Base-by-base conservation (phyloP, 2,888 invertebrate genomes). In the Leptothorax acervorum region DNA sequence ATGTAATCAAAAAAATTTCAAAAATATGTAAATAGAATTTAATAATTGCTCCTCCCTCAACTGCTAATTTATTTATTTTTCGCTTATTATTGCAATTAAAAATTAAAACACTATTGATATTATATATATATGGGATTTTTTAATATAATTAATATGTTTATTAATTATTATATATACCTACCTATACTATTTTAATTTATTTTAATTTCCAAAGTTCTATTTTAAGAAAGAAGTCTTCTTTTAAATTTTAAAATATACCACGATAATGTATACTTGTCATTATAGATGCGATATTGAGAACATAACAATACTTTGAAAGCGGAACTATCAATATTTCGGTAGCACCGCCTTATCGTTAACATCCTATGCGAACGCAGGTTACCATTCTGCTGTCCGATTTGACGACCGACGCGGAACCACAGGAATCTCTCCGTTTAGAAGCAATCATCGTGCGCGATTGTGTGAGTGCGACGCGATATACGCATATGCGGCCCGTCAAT, bases 331-430 rank as follows among this genome's bases (percentile, higher is more conserved):
- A 73, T 73, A 57, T 57, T 45, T 42, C 60, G 60, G 60, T 57
- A 73, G 12, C 39, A 42, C 15, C 39, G 23, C 31, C 63, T 35
- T 68, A 68, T 78, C 55, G 31, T 53, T 55, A 68, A 68, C 15
- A 55, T 78, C 5, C 55, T 55, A 78, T n/a, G 39, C 48, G 75
- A 35, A 75, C 48, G 35, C 31, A 68, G 31, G 42, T 55, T 55
- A 66, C 68, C 55, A 45, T n/a, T 78, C 66, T 12, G 76, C 28
- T 48, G 76, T 53, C 68, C 78, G 78, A 78, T 78, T 68, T 78
- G 68, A 78, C 55, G 78, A 68, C 3, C 76, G 66, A 55, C 39
- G 42, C 66, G 76, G 76, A 68, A 78, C 68, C 12, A 35, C 35
- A 42, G 55, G 31, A 55, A 78, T 68, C 68, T 76, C 53, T 42